phyloP scores from a whole-genome alignment of 2,113 vertebrate genomes.

The Neodon shergylaensis region DNA sequence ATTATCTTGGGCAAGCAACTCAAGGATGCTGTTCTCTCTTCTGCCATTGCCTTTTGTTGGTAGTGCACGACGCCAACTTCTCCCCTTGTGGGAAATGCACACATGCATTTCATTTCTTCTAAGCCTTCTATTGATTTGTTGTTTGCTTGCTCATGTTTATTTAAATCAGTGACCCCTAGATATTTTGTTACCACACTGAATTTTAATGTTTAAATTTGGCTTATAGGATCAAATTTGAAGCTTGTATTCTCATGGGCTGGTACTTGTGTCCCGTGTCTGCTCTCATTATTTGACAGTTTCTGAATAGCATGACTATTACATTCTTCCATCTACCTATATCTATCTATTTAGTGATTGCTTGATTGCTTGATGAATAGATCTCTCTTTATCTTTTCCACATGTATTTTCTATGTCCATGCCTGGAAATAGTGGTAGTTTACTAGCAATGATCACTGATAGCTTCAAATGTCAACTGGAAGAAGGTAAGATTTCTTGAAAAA shows the following conservation, averaged over 20 bases:
- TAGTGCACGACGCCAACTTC: not conserved
- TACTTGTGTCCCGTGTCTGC: not conserved
- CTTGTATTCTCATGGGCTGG: not conserved
- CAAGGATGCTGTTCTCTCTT: not conserved
- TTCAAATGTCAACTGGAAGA: not conserved
- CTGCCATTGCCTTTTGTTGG: not conserved
- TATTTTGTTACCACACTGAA: not conserved
- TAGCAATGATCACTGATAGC: not conserved
- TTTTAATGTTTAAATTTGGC: slow-evolving; percentile 7
- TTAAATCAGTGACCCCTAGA: not conserved
- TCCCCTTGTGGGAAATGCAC: not conserved
- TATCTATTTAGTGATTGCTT: not conserved
- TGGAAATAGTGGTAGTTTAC: not conserved
- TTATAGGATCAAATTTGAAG: not conserved
- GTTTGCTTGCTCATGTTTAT: not conserved
- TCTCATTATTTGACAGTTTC: not conserved
- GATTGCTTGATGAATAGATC: too few species aligned
- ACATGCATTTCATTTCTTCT: not conserved
- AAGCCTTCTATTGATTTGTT: not conserved
- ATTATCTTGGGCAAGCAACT: not conserved
- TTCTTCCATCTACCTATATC: not conserved
- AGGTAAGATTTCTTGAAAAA: slow-evolving; percentile 2
- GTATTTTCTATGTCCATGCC: not conserved
- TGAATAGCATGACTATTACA: not conserved
- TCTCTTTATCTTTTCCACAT: not conserved